Base-by-base conservation (phyloP, 2,113 vertebrate species). In the Micromys minutus region DNA sequence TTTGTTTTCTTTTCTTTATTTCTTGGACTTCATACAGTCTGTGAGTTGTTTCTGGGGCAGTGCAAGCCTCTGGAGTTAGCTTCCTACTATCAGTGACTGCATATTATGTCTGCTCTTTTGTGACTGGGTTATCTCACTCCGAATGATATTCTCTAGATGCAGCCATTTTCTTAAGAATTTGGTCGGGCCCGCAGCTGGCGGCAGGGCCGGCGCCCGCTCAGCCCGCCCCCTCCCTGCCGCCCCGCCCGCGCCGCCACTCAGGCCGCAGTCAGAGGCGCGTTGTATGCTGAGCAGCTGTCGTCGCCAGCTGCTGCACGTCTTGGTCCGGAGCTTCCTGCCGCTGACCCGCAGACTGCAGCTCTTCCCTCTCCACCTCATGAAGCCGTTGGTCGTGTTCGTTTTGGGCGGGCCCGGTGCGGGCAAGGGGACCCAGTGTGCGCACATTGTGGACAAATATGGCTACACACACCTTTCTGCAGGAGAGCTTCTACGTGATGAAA, bases 381-480 rank as follows among this genome's bases (percentile, higher is more conserved):
- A 99, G 98, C 99, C 99, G 88, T 98, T 99, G 97, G 99, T 99
- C 65, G 99, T 99, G 90, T 99, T 99, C 96, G 99, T 99, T 90
- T 98, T 99, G 94, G 99, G 99, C 90, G 99, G 99, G 96, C 99
- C 99, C 39, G 99, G 99, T n/a, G 99, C 99, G 77, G 99, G 99
- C 92, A 99, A 99, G 98, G 99, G 99, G 91, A 99, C 99, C 65
- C 99, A 99, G 98, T 99, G 99, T 97, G 98, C 98, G 98, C 99
- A 97, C 93, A 99, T 99, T 77, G 99, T 99, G 93, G 98, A 99
- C n/a, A 99, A 98, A 77, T 99, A 99, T 2, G 98, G 98, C 95
- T 99, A 99, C 94, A 99, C 99, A 0, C 99, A 99, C 97, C 98
- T 99, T 97, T 99, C 99, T 83, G 99, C 99, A 31, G 99, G 99